Percentiles rank a stretch among this genome's conserved stretches.
These are phyloP conservation scores for Passer domesticus DNA, from an alignment of 2,113 vertebrate genomes.

Conservation along the genomic window DNA sequence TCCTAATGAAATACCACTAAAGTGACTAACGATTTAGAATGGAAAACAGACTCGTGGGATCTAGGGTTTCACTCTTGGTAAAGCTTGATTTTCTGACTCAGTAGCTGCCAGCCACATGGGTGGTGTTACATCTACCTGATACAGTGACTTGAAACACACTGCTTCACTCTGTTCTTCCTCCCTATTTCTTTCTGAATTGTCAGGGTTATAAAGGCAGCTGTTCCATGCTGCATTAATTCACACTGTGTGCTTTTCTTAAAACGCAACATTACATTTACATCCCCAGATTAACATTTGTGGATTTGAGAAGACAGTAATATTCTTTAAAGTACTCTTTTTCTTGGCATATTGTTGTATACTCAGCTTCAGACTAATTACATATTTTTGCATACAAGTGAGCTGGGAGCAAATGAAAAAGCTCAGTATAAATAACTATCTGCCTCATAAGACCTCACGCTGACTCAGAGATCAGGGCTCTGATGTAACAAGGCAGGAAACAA, in stretches of 20 bases:
- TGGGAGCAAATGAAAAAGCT: background rate
- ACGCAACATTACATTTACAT: background rate
- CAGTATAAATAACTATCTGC: background rate
- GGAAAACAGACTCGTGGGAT: constrained; percentile 22
- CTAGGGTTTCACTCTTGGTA: constrained; percentile 20
- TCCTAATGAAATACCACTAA: constrained; percentile 3
- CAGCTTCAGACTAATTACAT: background rate
- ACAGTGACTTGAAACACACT: background rate
- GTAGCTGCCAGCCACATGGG: background rate
- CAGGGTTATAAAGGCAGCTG: background rate
- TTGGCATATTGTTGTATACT: background rate
- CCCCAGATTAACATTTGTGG: background rate
- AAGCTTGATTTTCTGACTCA: constrained; percentile 53
- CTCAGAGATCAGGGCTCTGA: background rate
- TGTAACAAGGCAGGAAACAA: background rate
- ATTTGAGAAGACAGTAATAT: background rate
- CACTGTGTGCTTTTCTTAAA: background rate
- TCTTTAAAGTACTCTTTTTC: background rate
- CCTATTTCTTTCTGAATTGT: background rate
- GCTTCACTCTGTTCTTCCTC: background rate
- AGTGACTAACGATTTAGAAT: background rate
- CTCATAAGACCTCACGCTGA: background rate
- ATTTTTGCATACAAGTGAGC: background rate
- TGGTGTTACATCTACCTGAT: background rate
- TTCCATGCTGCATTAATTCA: background rate